Conservation (phyloP, 2,797 vertebrate genomes). For the Australoheros facetus region DNA sequence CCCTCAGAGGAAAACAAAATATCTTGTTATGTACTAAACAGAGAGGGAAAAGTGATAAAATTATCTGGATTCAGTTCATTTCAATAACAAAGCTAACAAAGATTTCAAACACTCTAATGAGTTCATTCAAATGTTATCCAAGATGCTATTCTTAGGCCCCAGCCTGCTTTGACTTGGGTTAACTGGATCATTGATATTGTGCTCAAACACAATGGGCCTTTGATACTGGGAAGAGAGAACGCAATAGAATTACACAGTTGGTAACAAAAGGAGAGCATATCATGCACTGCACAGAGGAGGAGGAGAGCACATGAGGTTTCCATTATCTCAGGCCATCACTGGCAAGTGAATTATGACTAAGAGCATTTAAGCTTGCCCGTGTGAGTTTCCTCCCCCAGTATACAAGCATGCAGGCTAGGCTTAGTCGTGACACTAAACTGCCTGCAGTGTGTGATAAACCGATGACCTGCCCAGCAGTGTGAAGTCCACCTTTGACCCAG, state of each 20-base stretch:
- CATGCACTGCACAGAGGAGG: background rate
- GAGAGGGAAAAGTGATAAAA: background rate
- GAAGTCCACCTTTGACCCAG: background rate
- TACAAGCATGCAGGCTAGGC: background rate
- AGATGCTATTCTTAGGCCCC: constrained; percentile 24
- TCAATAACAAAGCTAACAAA: constrained; percentile 12
- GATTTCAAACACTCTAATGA: background rate
- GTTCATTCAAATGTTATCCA: constrained; percentile 21
- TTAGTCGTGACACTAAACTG: background rate
- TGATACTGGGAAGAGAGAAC: constrained; percentile 25
- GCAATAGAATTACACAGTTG: constrained; percentile 11
- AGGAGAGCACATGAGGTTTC: background rate
- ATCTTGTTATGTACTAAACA: background rate
- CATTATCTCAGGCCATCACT: constrained; percentile 12
- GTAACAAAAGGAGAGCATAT: background rate
- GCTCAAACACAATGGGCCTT: constrained; percentile 42
- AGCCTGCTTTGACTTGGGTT: constrained; percentile 8
- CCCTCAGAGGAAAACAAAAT: background rate
- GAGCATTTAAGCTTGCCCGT: background rate
- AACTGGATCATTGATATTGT: background rate
- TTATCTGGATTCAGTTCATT: background rate
- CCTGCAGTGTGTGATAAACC: background rate
- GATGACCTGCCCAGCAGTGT: background rate
- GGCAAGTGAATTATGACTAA: background rate
- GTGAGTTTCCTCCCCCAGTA: constrained; percentile 3